Evolutionary conservation across 1,140 invertebrate genomes (phyloP).

Genomic region (Gonioctena quinquepunctata): DNA sequence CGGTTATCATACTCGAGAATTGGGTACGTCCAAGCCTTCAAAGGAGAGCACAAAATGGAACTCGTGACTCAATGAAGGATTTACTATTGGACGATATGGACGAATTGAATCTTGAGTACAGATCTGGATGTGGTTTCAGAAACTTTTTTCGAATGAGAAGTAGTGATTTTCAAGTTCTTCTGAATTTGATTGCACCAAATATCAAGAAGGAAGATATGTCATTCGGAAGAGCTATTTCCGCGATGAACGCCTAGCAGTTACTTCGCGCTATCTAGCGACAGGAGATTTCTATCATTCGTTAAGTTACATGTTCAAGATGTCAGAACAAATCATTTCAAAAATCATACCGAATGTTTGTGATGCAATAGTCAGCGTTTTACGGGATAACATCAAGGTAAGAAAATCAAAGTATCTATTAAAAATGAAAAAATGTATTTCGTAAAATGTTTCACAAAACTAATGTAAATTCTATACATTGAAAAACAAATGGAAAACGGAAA

Average conservation of each 20-base stretch:
- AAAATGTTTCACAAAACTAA: background rate
- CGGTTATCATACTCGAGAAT: background rate
- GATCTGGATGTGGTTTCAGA: background rate
- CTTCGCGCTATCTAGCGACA: background rate
- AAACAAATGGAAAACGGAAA: background rate
- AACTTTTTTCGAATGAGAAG: background rate
- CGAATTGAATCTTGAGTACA: too few species aligned
- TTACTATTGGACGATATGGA: background rate
- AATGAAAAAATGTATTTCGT: background rate
- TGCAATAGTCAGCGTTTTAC: background rate
- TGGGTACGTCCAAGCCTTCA: background rate
- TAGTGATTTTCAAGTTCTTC: background rate
- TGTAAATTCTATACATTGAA: background rate
- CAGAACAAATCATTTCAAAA: background rate
- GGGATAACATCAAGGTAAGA: background rate
- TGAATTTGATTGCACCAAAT: background rate
- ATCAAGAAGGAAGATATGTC: background rate
- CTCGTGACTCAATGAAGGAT: background rate
- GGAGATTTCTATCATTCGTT: background rate
- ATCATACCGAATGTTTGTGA: constrained; percentile 3
- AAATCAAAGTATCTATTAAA: background rate
- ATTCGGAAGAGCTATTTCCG: background rate
- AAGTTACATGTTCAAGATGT: background rate
- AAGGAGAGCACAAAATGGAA: background rate
- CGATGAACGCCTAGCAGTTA: background rate